Base-by-base conservation (phyloP, 2,888 invertebrate species). In the Eristalis arbustorum region DNA sequence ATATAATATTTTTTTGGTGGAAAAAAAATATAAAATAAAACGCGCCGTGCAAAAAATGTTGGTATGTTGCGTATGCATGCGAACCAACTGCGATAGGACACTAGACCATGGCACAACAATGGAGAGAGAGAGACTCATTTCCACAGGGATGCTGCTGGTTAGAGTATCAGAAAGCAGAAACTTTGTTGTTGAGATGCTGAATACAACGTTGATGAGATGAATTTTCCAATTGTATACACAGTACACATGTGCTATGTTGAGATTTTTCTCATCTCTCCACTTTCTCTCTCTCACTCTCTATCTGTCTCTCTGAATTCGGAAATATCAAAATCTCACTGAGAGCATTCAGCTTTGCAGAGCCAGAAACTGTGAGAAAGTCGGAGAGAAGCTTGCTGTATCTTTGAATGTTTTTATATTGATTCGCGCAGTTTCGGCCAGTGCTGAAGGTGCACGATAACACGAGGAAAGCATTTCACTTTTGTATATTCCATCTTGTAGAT, bases 41-140 rank as follows among this genome's bases (percentile, higher is more conserved):
- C 91, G 90, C 91, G 91, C 90, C 91, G 91, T 91, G 91, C 90
- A 89, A 91, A 91, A 91, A 91, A 90, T 90, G 90, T 90, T 91
- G 91, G 91, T 91, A 91, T 91, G 91, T 91, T 90, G 91, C 91
- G 91, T 91, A 91, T 91, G 91, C 91, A 92, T 92, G 92, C 91
- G 91, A 91, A 90, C 92, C 92, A 92, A 92, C 92, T 92, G 91
- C 89, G 89, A 89, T 89, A 89, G 88, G 89, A 89, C 89, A 89
- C 89, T 89, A 89, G 88, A 89, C 88, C 88, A 88, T 88, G 89
- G 88, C 84, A 88, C 88, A 89, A 88, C 88, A 88, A 88, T 89
- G 88, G 89, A 89, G 88, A 87, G 88, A 88, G 88, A 88, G 88
- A 89, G 85, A 57, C 74, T 75, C 88, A 80, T 88, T 88, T 66